Evolutionary conservation across 1,140 invertebrate species (phyloP), one percentile per base, ranked within the genome.

Genomic region (Anadara kagoshimensis): DNA sequence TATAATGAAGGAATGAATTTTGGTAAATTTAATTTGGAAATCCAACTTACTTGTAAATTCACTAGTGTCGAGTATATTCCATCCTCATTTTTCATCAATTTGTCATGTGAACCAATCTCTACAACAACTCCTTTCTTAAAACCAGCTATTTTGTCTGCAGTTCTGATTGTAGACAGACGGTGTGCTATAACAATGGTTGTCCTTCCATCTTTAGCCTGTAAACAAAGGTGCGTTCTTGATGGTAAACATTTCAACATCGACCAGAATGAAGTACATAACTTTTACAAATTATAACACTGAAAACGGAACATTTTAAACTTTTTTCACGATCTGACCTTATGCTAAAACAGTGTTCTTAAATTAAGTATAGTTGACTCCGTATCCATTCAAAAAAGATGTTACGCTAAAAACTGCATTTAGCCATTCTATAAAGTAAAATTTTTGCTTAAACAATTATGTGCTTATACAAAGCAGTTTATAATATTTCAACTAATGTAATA

Each of bases 101-200:
- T 86, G 12, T 86, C 83, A 84, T 91, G 91, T 10, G 84, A 90
- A 29, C 90, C 90, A 22, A 75, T 61, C 73, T 90, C 89, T 12
- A 79, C 77, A 12, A 87, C 63, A 11, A 61, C 36, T 4, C 88
- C 88, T 59, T 86, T 74, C 10, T 78, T 72, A 24, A 88, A 63
- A 8, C 80, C 86, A 72, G 81, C 75, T 49, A 89, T 89, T 22
- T 78, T 74, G 65, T 87, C 83, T 26, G 87, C 85, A 58, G 79
- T 85, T 75, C 83, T 75, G 20, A 89, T 81, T 44, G 87, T 87
- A 18, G 83, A 84, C 18, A 87, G 63, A 49, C 88, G 69, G 62
- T 88, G 86, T 14, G 86, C 86, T 11, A 86, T 78, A 14, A 87
- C 78, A 54, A 87, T 72, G 0, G 84, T 87, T 8, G 87, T 87